Conservation (phyloP, 35 echinoderm and acorn worm genomes). For the Ptychodera flava region DNA sequence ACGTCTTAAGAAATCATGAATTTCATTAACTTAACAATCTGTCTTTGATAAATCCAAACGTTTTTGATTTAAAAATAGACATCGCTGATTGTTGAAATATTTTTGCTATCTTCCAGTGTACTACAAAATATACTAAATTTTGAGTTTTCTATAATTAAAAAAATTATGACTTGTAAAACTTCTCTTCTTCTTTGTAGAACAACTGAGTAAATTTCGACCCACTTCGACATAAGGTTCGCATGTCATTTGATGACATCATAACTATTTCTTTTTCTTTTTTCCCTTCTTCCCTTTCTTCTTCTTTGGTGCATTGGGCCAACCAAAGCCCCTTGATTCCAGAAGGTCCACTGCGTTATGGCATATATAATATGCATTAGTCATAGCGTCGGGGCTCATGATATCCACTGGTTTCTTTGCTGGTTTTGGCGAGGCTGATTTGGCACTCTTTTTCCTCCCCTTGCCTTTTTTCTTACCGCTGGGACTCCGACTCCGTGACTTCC, state of each 20-base stretch:
- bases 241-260: no score
- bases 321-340: constrained; percentile 86
- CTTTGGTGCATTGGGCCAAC: constrained; percentile 85
- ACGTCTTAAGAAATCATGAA: no score
- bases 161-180: not conserved
- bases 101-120: no score
- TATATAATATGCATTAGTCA: constrained; percentile 99
- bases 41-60: no score
- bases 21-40: no score
- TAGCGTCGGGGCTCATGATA: constrained; percentile 91
- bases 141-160: no score
- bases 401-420: constrained; percentile 75
- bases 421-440: constrained; percentile 64
- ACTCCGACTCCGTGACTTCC: constrained; percentile 75
- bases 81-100: no score
- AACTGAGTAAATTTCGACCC: no score
- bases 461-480: constrained; percentile 36
- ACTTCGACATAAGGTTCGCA: no score
- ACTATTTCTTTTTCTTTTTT: constrained; percentile 71
- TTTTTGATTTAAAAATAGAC: no score
- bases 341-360: constrained; percentile 86
- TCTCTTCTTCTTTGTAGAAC: constrained; percentile 63
- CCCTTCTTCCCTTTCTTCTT: constrained; percentile 68
- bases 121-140: no score
- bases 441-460: constrained; percentile 48